Percentiles rank a stretch among this genome's conserved stretches.
phyloP scores from a whole-genome alignment of 2,797 vertebrate species.

The Eulemur rubriventer region DNA sequence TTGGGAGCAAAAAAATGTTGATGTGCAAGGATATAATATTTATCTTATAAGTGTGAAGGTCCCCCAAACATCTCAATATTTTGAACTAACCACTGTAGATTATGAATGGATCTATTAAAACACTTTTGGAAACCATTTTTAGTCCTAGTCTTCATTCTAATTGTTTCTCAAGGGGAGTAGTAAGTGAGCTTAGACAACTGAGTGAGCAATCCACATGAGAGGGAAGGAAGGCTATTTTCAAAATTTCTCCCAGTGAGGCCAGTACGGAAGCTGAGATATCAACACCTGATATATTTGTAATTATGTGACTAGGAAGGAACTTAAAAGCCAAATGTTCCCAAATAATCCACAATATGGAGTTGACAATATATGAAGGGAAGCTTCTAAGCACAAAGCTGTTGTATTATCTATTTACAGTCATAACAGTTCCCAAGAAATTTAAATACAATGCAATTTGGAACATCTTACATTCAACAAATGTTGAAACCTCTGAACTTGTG shows the following conservation, averaged over 20 bases:
- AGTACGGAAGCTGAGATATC: not conserved
- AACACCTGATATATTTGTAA: not conserved
- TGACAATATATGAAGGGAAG: not conserved
- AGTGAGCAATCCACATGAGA: not conserved
- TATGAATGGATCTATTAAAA: not conserved
- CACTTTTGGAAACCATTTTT: not conserved
- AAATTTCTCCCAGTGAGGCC: not conserved
- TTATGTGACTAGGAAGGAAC: conserved; percentile 34
- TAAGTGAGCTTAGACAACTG: not conserved
- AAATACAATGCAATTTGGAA: conserved; percentile 6
- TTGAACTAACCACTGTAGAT: not conserved
- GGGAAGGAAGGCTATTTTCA: not conserved
- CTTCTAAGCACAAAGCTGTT: not conserved
- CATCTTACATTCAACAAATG: not conserved
- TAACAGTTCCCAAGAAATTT: conserved; percentile 1
- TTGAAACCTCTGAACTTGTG: not conserved
- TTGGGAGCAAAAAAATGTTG: not conserved
- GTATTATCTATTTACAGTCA: not conserved
- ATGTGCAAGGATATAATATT: not conserved
- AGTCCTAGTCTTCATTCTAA: not conserved
- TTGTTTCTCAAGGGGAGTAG: not conserved
- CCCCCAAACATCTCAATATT: not conserved
- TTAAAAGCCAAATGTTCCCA: conserved; percentile 17
- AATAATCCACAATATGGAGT: not conserved
- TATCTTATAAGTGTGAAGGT: not conserved